These are phyloP conservation scores for Nymphalis c-album DNA, from an alignment of 2,888 invertebrate genomes.

Conservation along the genomic window DNA sequence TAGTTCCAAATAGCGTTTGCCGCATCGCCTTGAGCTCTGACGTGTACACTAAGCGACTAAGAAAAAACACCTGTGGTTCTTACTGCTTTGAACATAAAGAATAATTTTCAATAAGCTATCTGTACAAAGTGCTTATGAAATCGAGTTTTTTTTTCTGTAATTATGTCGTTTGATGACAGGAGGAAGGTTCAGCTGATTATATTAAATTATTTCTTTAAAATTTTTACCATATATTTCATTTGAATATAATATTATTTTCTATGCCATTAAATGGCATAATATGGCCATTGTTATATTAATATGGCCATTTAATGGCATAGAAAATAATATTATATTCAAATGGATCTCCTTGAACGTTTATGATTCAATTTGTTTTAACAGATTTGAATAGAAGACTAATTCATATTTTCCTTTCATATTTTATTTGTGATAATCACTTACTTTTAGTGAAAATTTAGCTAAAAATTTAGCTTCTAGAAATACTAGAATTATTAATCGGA, in stretches of 20 bases:
- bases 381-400: no score
- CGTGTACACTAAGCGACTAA: conserved; percentile 42
- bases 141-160: conserved; percentile 32
- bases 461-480: conserved; percentile 31
- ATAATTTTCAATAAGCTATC: conserved; percentile 15
- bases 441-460: neutral
- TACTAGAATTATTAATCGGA: conserved; percentile 55
- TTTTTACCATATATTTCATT: conserved; percentile 28
- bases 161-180: conserved; percentile 33
- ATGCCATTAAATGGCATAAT: no score
- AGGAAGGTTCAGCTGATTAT: conserved; percentile 20
- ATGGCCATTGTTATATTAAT: no score
- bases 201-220: conserved; percentile 31
- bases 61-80: conserved; percentile 18
- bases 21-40: conserved; percentile 50
- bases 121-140: conserved; percentile 25
- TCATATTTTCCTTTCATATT: no score
- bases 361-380: no score
- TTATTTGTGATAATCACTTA: no score
- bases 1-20: conserved; percentile 54
- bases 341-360: no score
- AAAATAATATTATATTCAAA: no score
- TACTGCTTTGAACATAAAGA: conserved; percentile 9
- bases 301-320: no score
- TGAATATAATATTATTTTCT: no score